A percentile compares a stretch with the other conserved stretches of the same genome.
Conservation (phyloP, 2,113 vertebrate species). For the Thryonomys swinderianus region DNA sequence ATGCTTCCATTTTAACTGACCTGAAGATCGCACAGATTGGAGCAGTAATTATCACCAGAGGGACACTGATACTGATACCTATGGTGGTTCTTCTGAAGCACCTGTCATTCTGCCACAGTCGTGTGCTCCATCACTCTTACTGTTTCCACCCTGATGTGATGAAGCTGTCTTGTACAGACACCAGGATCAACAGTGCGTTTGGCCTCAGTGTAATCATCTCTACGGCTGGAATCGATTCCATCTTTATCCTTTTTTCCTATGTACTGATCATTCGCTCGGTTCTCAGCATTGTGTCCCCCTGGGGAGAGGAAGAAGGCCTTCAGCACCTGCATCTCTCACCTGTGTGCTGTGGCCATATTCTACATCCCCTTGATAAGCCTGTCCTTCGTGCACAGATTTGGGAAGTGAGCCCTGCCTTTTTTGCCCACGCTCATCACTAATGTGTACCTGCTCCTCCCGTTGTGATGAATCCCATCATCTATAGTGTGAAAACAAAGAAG, state of each 20-base stretch:
- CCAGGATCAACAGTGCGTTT: constrained; percentile 78
- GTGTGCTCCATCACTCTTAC: constrained; percentile 81
- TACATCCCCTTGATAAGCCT: constrained; percentile 83
- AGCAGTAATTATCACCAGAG: constrained; percentile 16
- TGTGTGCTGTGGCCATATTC: constrained; percentile 80
- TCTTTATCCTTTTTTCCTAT: constrained; percentile 84
- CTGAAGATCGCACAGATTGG: constrained; percentile 49
- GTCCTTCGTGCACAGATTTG: constrained; percentile 83
- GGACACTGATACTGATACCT: constrained; percentile 38
- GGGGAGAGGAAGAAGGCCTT: constrained; percentile 82
- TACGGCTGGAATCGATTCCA: constrained; percentile 78
- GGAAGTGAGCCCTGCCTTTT: constrained; percentile 60
- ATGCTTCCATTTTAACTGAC: constrained; percentile 64
- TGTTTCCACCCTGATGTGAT: constrained; percentile 85
- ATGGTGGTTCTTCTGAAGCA: constrained; percentile 72
- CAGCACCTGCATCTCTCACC: constrained; percentile 82
- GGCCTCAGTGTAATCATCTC: constrained; percentile 80
- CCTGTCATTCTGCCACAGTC: constrained; percentile 78
- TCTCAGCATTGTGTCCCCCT: constrained; percentile 65
- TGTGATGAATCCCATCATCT: neutral
- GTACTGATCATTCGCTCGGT: constrained; percentile 80
- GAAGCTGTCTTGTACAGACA: constrained; percentile 81
- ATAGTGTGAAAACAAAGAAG: constrained; percentile 68
- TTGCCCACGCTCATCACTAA: constrained; percentile 76
- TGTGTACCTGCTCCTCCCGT: constrained; percentile 54